Conservation (phyloP, 2,888 invertebrate genomes). For the Rapana venosa region DNA sequence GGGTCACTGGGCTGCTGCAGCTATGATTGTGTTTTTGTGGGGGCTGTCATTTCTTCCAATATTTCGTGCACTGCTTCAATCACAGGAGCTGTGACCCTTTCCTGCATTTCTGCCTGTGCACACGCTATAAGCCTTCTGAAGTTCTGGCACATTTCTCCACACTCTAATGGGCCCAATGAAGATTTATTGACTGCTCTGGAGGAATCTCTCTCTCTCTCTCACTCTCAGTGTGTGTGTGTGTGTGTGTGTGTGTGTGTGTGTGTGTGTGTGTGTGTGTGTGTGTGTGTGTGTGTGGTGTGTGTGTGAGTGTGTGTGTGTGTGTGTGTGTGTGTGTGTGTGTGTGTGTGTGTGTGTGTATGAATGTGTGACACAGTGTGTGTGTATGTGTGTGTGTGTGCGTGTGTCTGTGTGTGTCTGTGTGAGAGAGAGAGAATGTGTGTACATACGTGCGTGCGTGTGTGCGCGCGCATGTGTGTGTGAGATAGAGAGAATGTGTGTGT, state of each 20-base stretch:
- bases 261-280: background rate
- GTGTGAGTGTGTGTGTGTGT: no score
- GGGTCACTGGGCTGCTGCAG: no score
- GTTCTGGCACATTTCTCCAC: background rate
- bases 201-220: slow-evolving; percentile 40
- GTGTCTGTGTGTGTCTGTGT: background rate
- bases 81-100: background rate
- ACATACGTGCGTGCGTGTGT: background rate
- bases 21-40: no score
- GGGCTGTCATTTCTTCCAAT: background rate
- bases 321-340: no score
- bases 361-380: background rate
- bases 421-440: background rate
- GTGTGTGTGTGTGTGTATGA: no score
- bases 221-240: slow-evolving; percentile 20
- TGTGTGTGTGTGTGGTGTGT: background rate
- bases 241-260: no score
- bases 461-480: background rate
- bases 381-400: background rate
- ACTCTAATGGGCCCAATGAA: background rate
- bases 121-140: background rate
- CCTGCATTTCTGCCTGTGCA: background rate
- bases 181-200: background rate
- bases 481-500: background rate
- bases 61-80: background rate